Evolutionary conservation across 2,888 invertebrate species (phyloP).

Genomic region (Clitarchus hookeri): DNA sequence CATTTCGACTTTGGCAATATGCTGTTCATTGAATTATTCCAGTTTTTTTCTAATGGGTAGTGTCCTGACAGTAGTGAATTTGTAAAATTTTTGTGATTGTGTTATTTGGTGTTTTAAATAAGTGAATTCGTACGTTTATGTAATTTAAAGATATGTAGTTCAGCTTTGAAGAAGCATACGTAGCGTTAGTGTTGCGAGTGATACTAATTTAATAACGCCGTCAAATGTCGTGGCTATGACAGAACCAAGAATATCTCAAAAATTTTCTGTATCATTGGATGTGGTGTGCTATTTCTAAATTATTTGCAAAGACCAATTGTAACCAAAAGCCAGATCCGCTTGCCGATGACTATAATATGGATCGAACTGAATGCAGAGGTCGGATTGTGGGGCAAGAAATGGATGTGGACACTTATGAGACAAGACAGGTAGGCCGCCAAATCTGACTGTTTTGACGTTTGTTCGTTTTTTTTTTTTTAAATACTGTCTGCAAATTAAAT

Average conservation of each 20-base stretch:
- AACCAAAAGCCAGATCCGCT: conserved; percentile 52
- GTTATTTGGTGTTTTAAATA: background rate
- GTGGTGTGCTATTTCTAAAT: conserved; percentile 54
- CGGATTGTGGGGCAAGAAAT: conserved; percentile 54
- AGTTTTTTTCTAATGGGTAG: conserved; percentile 14
- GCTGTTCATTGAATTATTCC: background rate
- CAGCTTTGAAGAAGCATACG: background rate
- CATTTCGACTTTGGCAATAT: background rate
- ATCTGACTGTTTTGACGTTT: background rate
- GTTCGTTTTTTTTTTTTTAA: too few species aligned
- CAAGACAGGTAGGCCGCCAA: conserved; percentile 63
- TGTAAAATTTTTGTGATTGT: background rate
- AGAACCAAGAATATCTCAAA: conserved; percentile 26
- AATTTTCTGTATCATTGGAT: conserved; percentile 50
- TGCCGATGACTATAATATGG: conserved; percentile 45
- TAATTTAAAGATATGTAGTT: background rate
- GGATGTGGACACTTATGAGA: conserved; percentile 67
- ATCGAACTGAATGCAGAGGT: conserved; percentile 41
- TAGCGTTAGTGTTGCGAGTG: background rate
- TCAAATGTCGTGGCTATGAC: conserved; percentile 39
- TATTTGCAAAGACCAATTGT: conserved; percentile 47
- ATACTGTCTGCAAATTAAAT: too few species aligned
- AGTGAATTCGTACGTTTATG: background rate
- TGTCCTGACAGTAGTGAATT: conserved; percentile 19
- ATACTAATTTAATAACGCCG: conserved; percentile 19